Conservation (phyloP, 2,888 invertebrate genomes). For the Drosophila ezoana region DNA sequence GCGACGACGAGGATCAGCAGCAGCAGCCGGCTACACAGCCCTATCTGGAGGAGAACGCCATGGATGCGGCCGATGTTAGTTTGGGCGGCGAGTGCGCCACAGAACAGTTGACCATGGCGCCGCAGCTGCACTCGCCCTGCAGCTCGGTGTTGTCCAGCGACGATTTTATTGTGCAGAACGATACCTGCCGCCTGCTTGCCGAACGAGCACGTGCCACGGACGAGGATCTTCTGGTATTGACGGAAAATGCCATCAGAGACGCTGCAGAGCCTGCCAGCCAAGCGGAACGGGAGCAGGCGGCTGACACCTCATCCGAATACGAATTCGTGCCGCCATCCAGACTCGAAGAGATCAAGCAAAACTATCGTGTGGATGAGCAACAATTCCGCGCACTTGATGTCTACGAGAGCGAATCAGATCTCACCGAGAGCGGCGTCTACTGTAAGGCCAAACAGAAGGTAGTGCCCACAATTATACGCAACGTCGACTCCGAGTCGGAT, state of each 20-base stretch:
- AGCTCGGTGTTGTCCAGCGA: slow-evolving; percentile 82
- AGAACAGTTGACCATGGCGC: background rate
- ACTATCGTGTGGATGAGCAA: slow-evolving; percentile 84
- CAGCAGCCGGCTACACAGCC: slow-evolving; percentile 8
- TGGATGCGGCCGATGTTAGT: slow-evolving; percentile 74
- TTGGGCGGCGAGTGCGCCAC: slow-evolving; percentile 26
- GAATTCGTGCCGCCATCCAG: slow-evolving; percentile 70
- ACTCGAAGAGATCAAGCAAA: slow-evolving; percentile 54
- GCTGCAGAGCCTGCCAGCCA: slow-evolving; percentile 30
- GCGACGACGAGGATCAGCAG: slow-evolving; percentile 68
- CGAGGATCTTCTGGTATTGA: slow-evolving; percentile 79
- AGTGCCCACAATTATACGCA: slow-evolving; percentile 74
- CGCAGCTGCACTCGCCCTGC: slow-evolving; percentile 72
- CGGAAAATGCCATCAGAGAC: slow-evolving; percentile 65
- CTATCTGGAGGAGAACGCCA: slow-evolving; percentile 75
- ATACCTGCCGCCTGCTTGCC: slow-evolving; percentile 76
- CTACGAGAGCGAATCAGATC: slow-evolving; percentile 87
- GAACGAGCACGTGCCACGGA: slow-evolving; percentile 75
- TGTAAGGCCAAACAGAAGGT: slow-evolving; percentile 68
- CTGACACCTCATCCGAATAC: slow-evolving; percentile 58
- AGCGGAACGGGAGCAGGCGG: background rate
- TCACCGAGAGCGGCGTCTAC: slow-evolving; percentile 83
- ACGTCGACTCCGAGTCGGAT: slow-evolving; percentile 69
- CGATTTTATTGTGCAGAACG: slow-evolving; percentile 84
- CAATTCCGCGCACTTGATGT: slow-evolving; percentile 86